phyloP scores from a whole-genome alignment of 2,113 vertebrate genomes.

The Spheniscus mendiculus region DNA sequence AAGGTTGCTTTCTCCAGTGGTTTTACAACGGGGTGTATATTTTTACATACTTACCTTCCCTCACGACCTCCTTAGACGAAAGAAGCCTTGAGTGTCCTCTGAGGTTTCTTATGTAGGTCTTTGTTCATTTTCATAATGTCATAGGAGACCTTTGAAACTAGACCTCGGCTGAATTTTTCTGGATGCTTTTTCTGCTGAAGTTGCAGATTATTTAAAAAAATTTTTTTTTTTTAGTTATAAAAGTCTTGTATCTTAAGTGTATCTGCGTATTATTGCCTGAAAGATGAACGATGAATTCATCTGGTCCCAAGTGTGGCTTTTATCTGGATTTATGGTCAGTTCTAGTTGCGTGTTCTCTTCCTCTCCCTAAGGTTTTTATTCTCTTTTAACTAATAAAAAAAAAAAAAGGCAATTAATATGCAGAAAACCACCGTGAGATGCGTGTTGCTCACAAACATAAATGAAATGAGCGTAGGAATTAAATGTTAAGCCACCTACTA shows the following conservation, averaged over 20 bases:
- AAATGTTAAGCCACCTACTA: conserved; percentile 1
- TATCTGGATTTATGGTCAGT: neutral
- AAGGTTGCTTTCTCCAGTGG: neutral
- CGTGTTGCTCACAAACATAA: neutral
- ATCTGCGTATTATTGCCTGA: neutral
- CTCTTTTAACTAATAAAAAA: neutral
- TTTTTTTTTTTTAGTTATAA: neutral
- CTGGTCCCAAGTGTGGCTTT: neutral
- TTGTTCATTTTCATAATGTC: neutral
- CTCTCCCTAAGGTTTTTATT: neutral
- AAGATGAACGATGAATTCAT: neutral
- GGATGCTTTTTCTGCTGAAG: neutral
- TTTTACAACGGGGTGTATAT: neutral
- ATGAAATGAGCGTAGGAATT: neutral
- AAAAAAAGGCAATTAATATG: neutral
- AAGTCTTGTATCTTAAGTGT: neutral
- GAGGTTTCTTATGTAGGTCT: neutral
- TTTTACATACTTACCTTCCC: neutral
- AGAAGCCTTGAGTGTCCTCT: neutral
- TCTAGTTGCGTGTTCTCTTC: neutral
- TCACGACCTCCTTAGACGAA: neutral
- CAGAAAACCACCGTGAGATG: neutral
- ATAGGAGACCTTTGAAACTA: neutral
- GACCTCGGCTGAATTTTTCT: neutral
- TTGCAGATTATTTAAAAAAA: neutral